Percentiles rank a stretch among this genome's conserved stretches.
Evolutionary conservation across 2,888 invertebrate species (phyloP).

Genomic region (Drosophila acutilabella): DNA sequence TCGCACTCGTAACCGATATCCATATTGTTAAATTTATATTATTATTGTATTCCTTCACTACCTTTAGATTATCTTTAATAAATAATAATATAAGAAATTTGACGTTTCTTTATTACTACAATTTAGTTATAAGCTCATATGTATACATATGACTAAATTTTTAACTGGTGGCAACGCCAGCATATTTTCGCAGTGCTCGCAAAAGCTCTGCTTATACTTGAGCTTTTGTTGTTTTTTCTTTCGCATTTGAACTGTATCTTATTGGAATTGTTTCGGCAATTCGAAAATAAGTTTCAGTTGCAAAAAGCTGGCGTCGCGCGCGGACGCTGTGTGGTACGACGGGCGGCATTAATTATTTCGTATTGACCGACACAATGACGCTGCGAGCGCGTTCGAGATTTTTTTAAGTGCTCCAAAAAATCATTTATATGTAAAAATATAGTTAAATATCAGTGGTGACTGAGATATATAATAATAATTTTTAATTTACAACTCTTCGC

Average conservation of each 20-base stretch:
- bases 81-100: no score
- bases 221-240: constrained; percentile 37
- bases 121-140: no score
- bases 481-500: constrained; percentile 1
- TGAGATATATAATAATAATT: neutral
- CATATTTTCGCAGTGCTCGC: constrained; percentile 3
- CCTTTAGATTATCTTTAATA: no score
- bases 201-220: constrained; percentile 27
- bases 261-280: constrained; percentile 46
- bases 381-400: constrained; percentile 49
- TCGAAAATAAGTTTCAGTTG: constrained; percentile 63
- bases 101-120: no score
- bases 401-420: constrained; percentile 31
- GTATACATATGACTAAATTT: neutral
- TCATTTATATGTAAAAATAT: neutral
- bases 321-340: constrained; percentile 32
- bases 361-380: constrained; percentile 19
- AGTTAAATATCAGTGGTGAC: constrained; percentile 13
- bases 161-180: constrained; percentile 28
- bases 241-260: constrained; percentile 44
- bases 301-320: constrained; percentile 58
- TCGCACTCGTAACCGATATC: constrained; percentile 5
- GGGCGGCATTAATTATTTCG: constrained; percentile 25
- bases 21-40: neutral
- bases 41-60: no score